phyloP scores from a whole-genome alignment of 2,888 invertebrate genomes.

The Yponomeuta malinellus region DNA sequence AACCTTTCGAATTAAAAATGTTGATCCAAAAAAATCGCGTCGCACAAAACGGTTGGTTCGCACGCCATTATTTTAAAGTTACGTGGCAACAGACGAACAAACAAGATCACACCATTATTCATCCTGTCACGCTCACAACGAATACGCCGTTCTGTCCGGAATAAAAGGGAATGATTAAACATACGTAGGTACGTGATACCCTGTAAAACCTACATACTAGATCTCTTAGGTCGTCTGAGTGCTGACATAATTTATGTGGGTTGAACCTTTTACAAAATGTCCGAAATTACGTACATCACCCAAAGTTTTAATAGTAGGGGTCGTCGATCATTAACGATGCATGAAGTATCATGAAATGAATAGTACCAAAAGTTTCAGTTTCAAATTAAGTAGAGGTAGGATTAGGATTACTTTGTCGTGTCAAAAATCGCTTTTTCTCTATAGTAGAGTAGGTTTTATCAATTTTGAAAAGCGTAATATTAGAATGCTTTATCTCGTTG shows the following conservation, averaged over 20 bases:
- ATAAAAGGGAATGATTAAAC: not conserved
- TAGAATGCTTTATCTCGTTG: not conserved
- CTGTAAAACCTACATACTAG: not conserved
- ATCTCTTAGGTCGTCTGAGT: not conserved
- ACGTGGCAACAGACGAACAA: conserved; percentile 1
- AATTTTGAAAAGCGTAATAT: not conserved
- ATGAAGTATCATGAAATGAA: too few species aligned
- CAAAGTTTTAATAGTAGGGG: too few species aligned
- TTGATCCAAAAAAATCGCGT: not conserved
- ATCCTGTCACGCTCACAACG: not conserved
- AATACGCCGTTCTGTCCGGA: not conserved
- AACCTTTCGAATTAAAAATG: not conserved
- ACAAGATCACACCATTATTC: not conserved
- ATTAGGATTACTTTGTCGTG: too few species aligned
- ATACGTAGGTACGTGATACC: not conserved
- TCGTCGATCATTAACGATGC: too few species aligned
- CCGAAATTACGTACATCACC: too few species aligned
- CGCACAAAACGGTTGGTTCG: not conserved
- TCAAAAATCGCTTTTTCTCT: not conserved
- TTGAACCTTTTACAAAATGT: too few species aligned
- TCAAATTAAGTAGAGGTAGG: too few species aligned
- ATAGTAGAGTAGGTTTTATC: not conserved
- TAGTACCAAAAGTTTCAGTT: too few species aligned
- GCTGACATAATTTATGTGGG: too few species aligned
- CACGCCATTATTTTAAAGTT: not conserved